Percentiles rank a stretch among this genome's conserved stretches.
Evolutionary conservation across 2,113 vertebrate genomes (phyloP).

Genomic region (Lycocorax pyrrhopterus): DNA sequence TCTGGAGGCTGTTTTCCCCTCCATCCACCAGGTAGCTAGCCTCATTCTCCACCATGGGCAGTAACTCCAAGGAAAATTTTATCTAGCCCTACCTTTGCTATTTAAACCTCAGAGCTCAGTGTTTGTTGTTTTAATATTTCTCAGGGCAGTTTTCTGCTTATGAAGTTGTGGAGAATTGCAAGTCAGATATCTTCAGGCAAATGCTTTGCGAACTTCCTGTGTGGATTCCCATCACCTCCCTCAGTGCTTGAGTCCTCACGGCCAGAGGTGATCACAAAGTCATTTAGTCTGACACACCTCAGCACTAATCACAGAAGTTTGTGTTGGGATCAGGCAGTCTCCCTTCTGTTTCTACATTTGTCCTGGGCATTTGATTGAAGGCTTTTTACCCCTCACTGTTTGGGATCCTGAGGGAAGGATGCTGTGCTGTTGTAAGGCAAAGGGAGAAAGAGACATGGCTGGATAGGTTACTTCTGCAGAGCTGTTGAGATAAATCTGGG

Average conservation of each 20-base stretch:
- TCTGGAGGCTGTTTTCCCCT: not conserved
- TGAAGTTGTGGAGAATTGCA: not conserved
- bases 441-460: not conserved
- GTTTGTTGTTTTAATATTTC: not conserved
- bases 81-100: not conserved
- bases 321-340: not conserved
- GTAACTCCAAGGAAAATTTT: not conserved
- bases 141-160: not conserved
- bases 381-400: not conserved
- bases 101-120: not conserved
- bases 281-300: not conserved
- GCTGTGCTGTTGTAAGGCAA: not conserved
- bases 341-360: not conserved
- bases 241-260: not conserved
- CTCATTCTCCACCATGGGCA: not conserved
- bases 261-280: not conserved
- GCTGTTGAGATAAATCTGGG: not conserved
- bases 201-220: not conserved
- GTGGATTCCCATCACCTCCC: not conserved
- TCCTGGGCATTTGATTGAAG: not conserved
- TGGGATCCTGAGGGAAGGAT: not conserved
- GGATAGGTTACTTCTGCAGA: not conserved
- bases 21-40: not conserved
- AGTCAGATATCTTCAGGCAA: not conserved
- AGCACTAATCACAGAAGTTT: not conserved